These are phyloP conservation scores for Ariopsis seemanni DNA, from an alignment of 2,113 vertebrate species.

Conservation along the genomic window DNA sequence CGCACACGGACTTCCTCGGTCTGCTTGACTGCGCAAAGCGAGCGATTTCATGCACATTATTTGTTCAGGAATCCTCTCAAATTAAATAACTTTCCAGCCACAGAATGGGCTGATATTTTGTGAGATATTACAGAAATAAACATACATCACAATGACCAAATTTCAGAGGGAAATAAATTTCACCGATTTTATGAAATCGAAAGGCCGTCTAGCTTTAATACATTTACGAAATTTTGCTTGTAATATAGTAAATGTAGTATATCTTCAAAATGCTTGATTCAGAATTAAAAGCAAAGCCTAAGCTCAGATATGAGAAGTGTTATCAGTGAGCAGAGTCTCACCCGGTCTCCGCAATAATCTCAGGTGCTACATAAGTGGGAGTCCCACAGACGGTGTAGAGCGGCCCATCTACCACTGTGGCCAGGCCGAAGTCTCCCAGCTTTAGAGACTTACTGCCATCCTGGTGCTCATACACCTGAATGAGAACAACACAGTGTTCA, in stretches of 20 bases:
- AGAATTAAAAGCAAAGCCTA: not conserved
- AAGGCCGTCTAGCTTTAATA: too few species aligned
- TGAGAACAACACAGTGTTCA: not conserved
- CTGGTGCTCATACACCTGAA: slow-evolving; percentile 91
- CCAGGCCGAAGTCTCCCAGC: slow-evolving; percentile 94
- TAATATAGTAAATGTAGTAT: not conserved
- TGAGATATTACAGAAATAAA: too few species aligned
- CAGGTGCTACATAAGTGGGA: slow-evolving; percentile 96
- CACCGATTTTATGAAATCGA: too few species aligned
- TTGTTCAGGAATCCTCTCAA: too few species aligned
- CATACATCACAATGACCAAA: too few species aligned
- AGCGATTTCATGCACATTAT: too few species aligned
- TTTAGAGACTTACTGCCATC: slow-evolving; percentile 96
- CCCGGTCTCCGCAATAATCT: slow-evolving; percentile 96
- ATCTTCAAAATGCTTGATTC: not conserved
- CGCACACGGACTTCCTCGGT: too few species aligned
- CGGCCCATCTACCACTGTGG: slow-evolving; percentile 90
- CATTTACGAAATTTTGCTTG: not conserved
- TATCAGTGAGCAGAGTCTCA: slow-evolving; percentile 62
- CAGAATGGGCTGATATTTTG: too few species aligned
- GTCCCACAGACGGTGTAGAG: slow-evolving; percentile 94
- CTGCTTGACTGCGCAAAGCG: too few species aligned
- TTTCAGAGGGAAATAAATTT: too few species aligned
- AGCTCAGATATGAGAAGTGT: not conserved
- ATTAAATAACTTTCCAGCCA: too few species aligned